Percentiles rank a stretch among this genome's conserved stretches.
phyloP scores from a whole-genome alignment of 2,888 invertebrate genomes.

The Melipona bicolor region DNA sequence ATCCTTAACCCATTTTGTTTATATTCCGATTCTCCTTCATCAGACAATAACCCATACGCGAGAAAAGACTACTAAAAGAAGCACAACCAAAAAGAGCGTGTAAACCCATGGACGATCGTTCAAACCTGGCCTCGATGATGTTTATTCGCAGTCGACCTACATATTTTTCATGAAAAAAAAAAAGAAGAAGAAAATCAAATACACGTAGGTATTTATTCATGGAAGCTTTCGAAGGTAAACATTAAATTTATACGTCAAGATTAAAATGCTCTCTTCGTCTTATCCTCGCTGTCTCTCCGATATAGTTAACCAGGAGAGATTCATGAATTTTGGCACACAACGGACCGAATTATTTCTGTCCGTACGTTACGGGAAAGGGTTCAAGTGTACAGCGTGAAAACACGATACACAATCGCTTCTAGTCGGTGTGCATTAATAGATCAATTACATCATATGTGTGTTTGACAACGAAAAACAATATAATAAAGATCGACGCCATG shows the following conservation, averaged over 20 bases:
- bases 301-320: conserved; percentile 3
- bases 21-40: not conserved
- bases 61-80: not conserved
- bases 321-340: conserved; percentile 47
- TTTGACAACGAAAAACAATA: conserved; percentile 35
- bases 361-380: conserved; percentile 35
- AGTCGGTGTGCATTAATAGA: conserved; percentile 65
- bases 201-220: no score
- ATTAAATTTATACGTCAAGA: not conserved
- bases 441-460: conserved; percentile 61
- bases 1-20: not conserved
- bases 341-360: conserved; percentile 48
- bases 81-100: not conserved
- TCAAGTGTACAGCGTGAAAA: conserved; percentile 51
- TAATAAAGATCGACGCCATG: not conserved
- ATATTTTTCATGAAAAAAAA: not conserved
- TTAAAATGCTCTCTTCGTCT: not conserved
- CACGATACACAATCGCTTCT: conserved; percentile 7
- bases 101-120: not conserved
- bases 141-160: not conserved
- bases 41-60: conserved; percentile 11
- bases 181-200: not conserved
- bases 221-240: not conserved
- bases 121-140: not conserved
- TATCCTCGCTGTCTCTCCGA: conserved; percentile 1